Evolutionary conservation across 2,113 vertebrate species (phyloP), one percentile per base, ranked within the genome.

Genomic region (Tiliqua scincoides): DNA sequence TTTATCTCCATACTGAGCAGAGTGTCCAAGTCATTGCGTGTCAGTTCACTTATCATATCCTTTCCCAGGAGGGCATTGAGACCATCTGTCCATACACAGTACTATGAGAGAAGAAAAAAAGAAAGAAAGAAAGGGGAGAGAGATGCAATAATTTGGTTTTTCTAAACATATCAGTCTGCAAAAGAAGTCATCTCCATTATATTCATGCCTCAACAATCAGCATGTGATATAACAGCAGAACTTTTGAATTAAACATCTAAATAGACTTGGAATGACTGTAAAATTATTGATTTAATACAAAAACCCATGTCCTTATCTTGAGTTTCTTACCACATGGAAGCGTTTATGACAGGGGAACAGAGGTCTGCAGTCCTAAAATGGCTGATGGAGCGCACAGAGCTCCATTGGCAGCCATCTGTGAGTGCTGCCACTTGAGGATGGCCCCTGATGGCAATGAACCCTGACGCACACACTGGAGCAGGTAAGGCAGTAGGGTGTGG

Each of bases 1-100:
- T 99, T 99, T 96, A 99, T 99, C 95, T 99, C 99, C 99, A 99
- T 99, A 96, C 97, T 98, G 91, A 99, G 98, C 93, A 99, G 97
- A 0, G 98, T 99, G 95, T 99, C 99, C 90, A 99, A 94, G 96
- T 99, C 99, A 0, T 98, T 98, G 91, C 98, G 97, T 0, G 98
- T 99, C 91, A 98, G 98, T 12, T 99, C 98, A 37, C 99, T 99
- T 96, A 98, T 96, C 99, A 99, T 99, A 95, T 99, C 99, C 85
- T 99, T 99, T 54, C 99, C 99, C 82, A 99, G 97, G 86, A 99
- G 97, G 11, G 98, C 99, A 0, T 99, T 99, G 73, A 99, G 96
- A 77, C 99, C 99, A 11, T 99, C 99, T 2, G 98, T 99, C 99
- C 99, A 99, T 93, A 99, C 97, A 73, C 98, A 99, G 89, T 99